phyloP scores from a whole-genome alignment of 2,113 vertebrate species.

The Siphamia tubifer region DNA sequence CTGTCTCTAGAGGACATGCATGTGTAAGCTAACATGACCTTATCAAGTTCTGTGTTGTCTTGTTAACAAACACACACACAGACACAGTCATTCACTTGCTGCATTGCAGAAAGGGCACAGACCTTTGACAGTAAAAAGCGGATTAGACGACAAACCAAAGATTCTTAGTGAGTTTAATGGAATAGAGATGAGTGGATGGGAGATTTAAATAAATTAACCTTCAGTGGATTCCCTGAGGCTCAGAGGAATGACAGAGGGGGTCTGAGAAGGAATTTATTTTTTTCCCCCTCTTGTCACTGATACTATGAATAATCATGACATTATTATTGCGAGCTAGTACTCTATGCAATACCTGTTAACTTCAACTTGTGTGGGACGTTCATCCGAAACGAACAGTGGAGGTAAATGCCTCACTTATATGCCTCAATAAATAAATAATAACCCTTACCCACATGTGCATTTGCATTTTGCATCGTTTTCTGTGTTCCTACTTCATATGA shows the following conservation, averaged over 20 bases:
- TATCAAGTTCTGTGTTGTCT: slow-evolving; percentile 51
- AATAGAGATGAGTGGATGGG: slow-evolving; percentile 76
- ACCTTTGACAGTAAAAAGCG: slow-evolving; percentile 70
- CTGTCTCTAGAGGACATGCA: slow-evolving; percentile 11
- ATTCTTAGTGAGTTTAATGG: slow-evolving; percentile 81
- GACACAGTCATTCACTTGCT: slow-evolving; percentile 6
- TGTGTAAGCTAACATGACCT: slow-evolving; percentile 59
- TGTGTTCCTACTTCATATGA: slow-evolving; percentile 2
- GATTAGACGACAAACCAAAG: slow-evolving; percentile 78
- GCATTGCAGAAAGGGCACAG: slow-evolving; percentile 63
- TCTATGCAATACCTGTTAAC: slow-evolving; percentile 25
- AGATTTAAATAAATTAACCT: slow-evolving; percentile 85
- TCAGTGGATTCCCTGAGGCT: slow-evolving; percentile 67
- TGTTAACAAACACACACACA: slow-evolving; percentile 20
- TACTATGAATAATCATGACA: slow-evolving; percentile 71
- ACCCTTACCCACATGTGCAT: background rate
- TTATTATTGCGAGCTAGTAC: slow-evolving; percentile 37
- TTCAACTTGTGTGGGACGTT: background rate
- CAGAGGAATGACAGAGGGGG: slow-evolving; percentile 53
- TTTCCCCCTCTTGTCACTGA: slow-evolving; percentile 54
- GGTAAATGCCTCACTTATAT: background rate
- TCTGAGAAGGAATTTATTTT: slow-evolving; percentile 55
- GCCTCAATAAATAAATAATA: background rate
- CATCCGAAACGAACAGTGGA: background rate
- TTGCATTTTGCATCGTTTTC: background rate